Percentiles rank a stretch among this genome's conserved stretches.
Evolutionary conservation across 2,113 vertebrate species (phyloP).

Genomic region (Nerophis ophidion): DNA sequence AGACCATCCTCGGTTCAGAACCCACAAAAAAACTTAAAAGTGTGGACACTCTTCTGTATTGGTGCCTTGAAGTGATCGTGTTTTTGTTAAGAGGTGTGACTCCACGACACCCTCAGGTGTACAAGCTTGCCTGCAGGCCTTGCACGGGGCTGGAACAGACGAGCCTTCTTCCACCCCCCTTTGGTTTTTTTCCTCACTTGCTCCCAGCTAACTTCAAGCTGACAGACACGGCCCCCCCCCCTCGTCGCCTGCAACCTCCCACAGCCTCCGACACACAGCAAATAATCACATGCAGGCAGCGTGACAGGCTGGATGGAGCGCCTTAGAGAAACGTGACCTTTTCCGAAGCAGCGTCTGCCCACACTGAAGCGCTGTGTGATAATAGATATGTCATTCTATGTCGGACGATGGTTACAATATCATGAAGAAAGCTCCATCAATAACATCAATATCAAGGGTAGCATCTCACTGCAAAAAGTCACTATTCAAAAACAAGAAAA

Average conservation of each 20-base stretch:
- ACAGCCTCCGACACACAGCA: constrained; percentile 32
- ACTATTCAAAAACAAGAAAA: no score
- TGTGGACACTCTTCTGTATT: no score
- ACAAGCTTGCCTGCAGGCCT: constrained; percentile 29
- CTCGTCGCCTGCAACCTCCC: constrained; percentile 13
- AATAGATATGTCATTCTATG: constrained; percentile 13
- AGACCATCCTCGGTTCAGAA: no score
- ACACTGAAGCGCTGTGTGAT: constrained; percentile 18
- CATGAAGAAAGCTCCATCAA: background rate
- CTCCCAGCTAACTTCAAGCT: constrained; percentile 37
- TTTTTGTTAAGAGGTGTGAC: constrained; percentile 10
- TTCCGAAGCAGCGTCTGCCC: constrained; percentile 13
- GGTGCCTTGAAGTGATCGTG: background rate
- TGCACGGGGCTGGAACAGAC: constrained; percentile 21
- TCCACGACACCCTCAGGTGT: constrained; percentile 34
- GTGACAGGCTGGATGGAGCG: constrained; percentile 33
- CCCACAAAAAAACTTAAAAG: no score
- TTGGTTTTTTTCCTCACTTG: constrained; percentile 17
- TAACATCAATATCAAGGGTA: background rate
- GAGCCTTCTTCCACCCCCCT: constrained; percentile 26
- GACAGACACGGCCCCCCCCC: constrained; percentile 36
- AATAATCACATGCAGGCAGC: constrained; percentile 39
- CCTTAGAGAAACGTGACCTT: constrained; percentile 46
- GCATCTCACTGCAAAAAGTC: no score
- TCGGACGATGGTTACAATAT: background rate